Percentiles rank a stretch among this genome's conserved stretches.
Evolutionary conservation across 1,140 invertebrate species (phyloP).

Genomic region (Tetramorium alpestre): DNA sequence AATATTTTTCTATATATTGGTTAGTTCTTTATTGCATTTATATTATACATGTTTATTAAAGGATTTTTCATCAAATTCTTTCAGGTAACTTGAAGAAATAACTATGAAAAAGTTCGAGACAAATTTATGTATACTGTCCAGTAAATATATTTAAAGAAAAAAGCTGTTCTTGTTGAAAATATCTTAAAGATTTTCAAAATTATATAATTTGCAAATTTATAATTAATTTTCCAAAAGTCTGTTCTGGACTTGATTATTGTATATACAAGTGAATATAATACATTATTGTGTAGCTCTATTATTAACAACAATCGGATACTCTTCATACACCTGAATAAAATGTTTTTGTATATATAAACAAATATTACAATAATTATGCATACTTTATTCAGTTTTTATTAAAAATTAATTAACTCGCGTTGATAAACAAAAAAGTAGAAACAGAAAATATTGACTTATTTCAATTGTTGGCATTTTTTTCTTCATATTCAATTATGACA

Average conservation of each 20-base stretch:
- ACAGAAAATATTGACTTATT: background rate
- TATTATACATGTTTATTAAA: conserved; percentile 25
- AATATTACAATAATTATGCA: conserved; percentile 47
- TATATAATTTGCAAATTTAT: conserved; percentile 25
- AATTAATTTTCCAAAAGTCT: background rate
- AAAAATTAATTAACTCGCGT: background rate
- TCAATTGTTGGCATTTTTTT: background rate
- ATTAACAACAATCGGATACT: conserved; percentile 61
- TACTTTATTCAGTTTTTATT: conserved; percentile 18
- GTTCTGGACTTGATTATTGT: conserved; percentile 57
- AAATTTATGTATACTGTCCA: conserved; percentile 66
- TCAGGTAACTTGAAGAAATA: conserved; percentile 26
- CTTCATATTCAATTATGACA: conserved; percentile 9
- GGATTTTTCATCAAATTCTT: conserved; percentile 1
- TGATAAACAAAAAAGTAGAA: background rate
- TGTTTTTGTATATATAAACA: conserved; percentile 61
- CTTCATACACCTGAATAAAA: conserved; percentile 33
- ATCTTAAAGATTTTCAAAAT: background rate
- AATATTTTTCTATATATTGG: background rate
- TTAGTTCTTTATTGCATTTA: conserved; percentile 27
- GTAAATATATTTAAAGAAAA: conserved; percentile 67
- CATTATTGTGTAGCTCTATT: conserved; percentile 59
- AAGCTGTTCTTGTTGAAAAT: conserved; percentile 37
- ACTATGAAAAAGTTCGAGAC: conserved; percentile 46
- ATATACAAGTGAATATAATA: conserved; percentile 66